phyloP scores from a whole-genome alignment of 2,113 vertebrate genomes.

The Cepphus grylle region DNA sequence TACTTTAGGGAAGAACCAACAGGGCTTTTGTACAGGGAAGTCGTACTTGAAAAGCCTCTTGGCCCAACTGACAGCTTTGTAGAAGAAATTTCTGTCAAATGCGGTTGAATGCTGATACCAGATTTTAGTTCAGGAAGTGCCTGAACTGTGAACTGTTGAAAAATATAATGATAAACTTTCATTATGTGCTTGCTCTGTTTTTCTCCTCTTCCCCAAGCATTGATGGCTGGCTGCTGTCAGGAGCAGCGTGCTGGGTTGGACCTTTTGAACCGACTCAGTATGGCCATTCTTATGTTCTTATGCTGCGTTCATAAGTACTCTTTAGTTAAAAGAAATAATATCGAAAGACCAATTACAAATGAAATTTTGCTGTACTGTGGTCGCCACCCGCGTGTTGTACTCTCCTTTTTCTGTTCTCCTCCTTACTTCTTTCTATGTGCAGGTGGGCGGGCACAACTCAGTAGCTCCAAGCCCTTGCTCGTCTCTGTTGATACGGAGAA shows the following conservation, averaged over 20 bases:
- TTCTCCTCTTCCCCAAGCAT: background rate
- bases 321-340: background rate
- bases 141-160: background rate
- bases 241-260: background rate
- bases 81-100: background rate
- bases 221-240: background rate
- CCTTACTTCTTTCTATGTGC: background rate
- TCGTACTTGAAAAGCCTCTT: background rate
- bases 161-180: background rate
- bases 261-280: background rate
- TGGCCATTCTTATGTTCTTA: background rate
- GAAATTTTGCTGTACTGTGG: background rate
- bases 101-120: background rate
- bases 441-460: too few relatives aligned
- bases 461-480: background rate
- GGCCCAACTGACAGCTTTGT: background rate
- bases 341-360: background rate
- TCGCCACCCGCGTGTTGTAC: background rate
- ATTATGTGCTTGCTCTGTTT: background rate
- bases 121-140: background rate
- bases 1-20: background rate
- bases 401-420: background rate
- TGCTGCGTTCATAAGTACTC: background rate
- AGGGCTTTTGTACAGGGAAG: background rate
- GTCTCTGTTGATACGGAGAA: background rate